Evolutionary conservation across 2,797 vertebrate species (phyloP).

Genomic region (Valencia hispanica): DNA sequence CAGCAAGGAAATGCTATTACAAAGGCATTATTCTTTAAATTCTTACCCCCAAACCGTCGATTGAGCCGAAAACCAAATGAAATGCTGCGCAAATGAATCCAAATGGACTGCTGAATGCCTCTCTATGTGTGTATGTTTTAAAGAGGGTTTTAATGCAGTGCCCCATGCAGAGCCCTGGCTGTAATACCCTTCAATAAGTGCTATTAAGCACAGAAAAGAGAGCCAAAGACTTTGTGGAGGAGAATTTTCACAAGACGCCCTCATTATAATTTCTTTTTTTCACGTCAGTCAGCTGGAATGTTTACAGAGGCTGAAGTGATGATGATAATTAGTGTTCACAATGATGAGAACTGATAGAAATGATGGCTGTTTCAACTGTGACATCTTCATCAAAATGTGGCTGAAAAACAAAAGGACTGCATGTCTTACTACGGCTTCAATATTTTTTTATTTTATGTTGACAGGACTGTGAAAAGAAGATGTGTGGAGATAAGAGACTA

Average conservation of each 20-base stretch:
- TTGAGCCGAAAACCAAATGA: slow-evolving; percentile 74
- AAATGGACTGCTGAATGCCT: slow-evolving; percentile 65
- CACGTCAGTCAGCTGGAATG: slow-evolving; percentile 64
- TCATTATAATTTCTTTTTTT: slow-evolving; percentile 54
- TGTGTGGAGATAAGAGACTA: slow-evolving; percentile 50
- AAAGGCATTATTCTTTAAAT: slow-evolving; percentile 60
- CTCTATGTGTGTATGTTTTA: slow-evolving; percentile 48
- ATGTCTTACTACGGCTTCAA: neutral
- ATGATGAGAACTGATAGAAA: slow-evolving; percentile 60
- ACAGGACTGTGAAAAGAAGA: slow-evolving; percentile 23
- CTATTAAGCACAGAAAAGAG: slow-evolving; percentile 62
- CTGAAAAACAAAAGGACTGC: slow-evolving; percentile 2
- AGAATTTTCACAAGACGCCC: slow-evolving; percentile 62
- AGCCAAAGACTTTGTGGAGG: slow-evolving; percentile 43
- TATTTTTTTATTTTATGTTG: neutral
- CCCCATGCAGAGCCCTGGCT: slow-evolving; percentile 69
- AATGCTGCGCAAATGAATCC: slow-evolving; percentile 73
- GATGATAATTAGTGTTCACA: slow-evolving; percentile 58
- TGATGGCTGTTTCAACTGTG: slow-evolving; percentile 45
- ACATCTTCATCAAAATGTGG: slow-evolving; percentile 42
- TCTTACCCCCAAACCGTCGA: slow-evolving; percentile 49
- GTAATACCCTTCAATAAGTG: slow-evolving; percentile 69
- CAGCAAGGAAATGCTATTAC: slow-evolving; percentile 73
- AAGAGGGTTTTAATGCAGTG: slow-evolving; percentile 68
- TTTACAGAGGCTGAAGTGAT: slow-evolving; percentile 50